phyloP scores from a whole-genome alignment of 1,140 invertebrate genomes.

The Calephelis virginiensis region DNA sequence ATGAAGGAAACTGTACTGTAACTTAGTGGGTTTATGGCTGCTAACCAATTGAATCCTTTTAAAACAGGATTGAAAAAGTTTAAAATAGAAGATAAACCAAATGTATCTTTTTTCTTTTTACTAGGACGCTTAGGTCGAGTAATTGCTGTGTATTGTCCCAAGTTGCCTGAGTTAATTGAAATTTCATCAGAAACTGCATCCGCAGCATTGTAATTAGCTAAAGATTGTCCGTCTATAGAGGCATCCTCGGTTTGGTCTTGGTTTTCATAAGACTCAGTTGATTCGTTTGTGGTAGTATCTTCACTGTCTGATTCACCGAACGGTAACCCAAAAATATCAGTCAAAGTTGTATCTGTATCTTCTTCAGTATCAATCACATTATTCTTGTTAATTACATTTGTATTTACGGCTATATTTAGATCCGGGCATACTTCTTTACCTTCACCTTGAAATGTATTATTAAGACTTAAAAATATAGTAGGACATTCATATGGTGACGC shows the following conservation, averaged over 20 bases:
- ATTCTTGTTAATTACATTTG: slow-evolving; percentile 70
- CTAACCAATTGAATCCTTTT: slow-evolving; percentile 57
- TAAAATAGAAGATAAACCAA: slow-evolving; percentile 53
- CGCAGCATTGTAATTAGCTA: slow-evolving; percentile 58
- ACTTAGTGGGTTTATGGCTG: slow-evolving; percentile 60
- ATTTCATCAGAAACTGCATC: slow-evolving; percentile 39
- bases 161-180: slow-evolving; percentile 38
- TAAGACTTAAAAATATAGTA: slow-evolving; percentile 65
- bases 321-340: slow-evolving; percentile 54
- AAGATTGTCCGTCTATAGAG: slow-evolving; percentile 51
- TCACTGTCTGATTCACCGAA: slow-evolving; percentile 50
- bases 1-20: slow-evolving; percentile 59
- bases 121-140: slow-evolving; percentile 41
- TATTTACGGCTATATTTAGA: slow-evolving; percentile 71
- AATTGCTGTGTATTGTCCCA: slow-evolving; percentile 36
- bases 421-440: slow-evolving; percentile 71
- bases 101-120: slow-evolving; percentile 54
- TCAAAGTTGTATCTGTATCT: slow-evolving; percentile 53
- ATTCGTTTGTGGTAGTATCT: slow-evolving; percentile 45
- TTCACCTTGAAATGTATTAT: slow-evolving; percentile 72
- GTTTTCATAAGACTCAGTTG: slow-evolving; percentile 48
- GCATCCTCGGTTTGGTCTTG: slow-evolving; percentile 50
- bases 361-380: slow-evolving; percentile 65
- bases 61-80: slow-evolving; percentile 61
- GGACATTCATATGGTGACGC: slow-evolving; percentile 62